Base-by-base conservation (phyloP, 2,888 invertebrate genomes). In the Drosophila helvetica region DNA sequence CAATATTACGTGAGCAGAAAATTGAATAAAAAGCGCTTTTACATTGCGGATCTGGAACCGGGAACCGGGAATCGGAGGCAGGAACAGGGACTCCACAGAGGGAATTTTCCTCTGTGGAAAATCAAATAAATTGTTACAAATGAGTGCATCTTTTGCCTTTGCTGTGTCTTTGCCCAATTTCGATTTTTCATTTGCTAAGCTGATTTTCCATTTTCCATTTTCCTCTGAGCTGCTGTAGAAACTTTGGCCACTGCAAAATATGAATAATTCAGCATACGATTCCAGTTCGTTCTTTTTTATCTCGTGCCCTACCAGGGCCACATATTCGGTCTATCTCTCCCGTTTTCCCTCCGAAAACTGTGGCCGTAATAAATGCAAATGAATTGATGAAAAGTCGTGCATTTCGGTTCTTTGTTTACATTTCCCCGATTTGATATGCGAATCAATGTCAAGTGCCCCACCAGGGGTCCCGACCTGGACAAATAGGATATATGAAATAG, bases 1-100 rank as follows among this genome's bases (percentile, higher is more conserved):
- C 90, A 90, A 90, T 90, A 90, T 83, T 84, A 90, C 90, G 90
- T 90, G 90, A 90, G 83, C 81, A 80, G 90, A 90, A 88, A 90
- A 89, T 86, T 81, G 78, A 89, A 90, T 86, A 84, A 86, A 86
- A 85, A 85, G 71, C 84, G 77, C 68, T 88, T 86, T 88, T 83
- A 78, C 84, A 88, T 83, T 74, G 80, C n/a, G n/a, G n/a, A n/a
- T n/a, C n/a, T n/a, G n/a, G n/a, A n/a, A n/a, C n/a, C n/a, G n/a
- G n/a, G n/a, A n/a, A n/a, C n/a, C n/a, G 56, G 58, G 63, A 63
- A 42, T 47, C 57, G 54, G 60, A 22, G 27, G 25, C 48, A 55
- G 57, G 43, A 22, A 46, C 25, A 30, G 25, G 27, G 30, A 12
- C 22, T 25, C 27, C 56, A 64, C 38, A 46, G 55, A 47, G 70